These are phyloP conservation scores for Monochamus saltuarius DNA, from an alignment of 1,140 invertebrate genomes.

Conservation along the genomic window DNA sequence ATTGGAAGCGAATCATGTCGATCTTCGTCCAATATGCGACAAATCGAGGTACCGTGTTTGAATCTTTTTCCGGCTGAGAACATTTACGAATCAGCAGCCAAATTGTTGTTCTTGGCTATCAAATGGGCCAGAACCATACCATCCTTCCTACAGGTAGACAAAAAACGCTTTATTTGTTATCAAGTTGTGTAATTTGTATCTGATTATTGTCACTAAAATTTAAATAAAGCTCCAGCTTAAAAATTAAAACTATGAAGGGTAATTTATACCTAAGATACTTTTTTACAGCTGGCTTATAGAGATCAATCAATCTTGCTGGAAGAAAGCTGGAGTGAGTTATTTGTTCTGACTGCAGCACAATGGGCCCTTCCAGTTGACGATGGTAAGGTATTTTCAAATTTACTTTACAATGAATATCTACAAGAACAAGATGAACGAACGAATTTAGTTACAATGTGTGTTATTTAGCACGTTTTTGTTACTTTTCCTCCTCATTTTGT, in stretches of 20 bases:
- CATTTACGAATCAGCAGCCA: slow-evolving; percentile 73
- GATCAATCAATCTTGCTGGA: slow-evolving; percentile 75
- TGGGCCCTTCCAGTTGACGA: slow-evolving; percentile 75
- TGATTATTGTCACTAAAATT: too few species aligned
- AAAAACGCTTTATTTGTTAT: too few species aligned
- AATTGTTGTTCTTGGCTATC: slow-evolving; percentile 73
- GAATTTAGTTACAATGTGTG: not conserved
- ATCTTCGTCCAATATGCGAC: slow-evolving; percentile 27
- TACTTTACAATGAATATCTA: slow-evolving; percentile 7
- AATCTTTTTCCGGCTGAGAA: slow-evolving; percentile 60
- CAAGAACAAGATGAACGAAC: too few species aligned
- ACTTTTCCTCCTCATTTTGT: too few species aligned
- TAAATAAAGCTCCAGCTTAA: too few species aligned
- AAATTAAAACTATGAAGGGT: too few species aligned
- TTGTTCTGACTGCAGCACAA: slow-evolving; percentile 78
- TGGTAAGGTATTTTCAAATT: slow-evolving; percentile 53
- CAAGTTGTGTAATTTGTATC: too few species aligned
- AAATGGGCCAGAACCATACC: slow-evolving; percentile 77
- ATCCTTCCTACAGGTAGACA: slow-evolving; percentile 66
- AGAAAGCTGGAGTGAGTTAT: slow-evolving; percentile 82
- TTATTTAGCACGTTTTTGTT: too few species aligned
- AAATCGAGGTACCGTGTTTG: slow-evolving; percentile 41
- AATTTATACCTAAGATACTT: not conserved
- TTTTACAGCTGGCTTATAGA: slow-evolving; percentile 62
- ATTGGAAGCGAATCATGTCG: slow-evolving; percentile 36